These are phyloP conservation scores for Ectemnius lituratus DNA, from an alignment of 2,888 invertebrate genomes.

Conservation along the genomic window DNA sequence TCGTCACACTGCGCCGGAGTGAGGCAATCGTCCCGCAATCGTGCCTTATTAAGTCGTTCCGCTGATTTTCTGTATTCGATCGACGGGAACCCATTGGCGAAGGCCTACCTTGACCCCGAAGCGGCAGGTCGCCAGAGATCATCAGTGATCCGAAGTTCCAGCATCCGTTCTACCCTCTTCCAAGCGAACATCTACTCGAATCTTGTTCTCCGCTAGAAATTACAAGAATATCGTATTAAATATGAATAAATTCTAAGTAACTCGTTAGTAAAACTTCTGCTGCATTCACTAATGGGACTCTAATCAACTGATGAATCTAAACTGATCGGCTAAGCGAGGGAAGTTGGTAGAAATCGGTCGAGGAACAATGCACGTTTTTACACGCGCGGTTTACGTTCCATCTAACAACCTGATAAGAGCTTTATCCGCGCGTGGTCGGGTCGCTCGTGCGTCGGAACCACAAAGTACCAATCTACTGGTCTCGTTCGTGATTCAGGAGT, in stretches of 20 bases:
- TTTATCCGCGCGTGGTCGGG: too few relatives aligned
- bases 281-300: too few relatives aligned
- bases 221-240: too few relatives aligned
- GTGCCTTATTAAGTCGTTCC: constrained; percentile 77
- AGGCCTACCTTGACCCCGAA: constrained; percentile 72
- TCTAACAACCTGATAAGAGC: too few relatives aligned
- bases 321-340: too few relatives aligned
- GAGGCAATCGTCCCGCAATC: constrained; percentile 75
- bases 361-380: not conserved
- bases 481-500: too few relatives aligned
- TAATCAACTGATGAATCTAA: too few relatives aligned
- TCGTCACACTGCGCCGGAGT: constrained; percentile 70
- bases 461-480: too few relatives aligned
- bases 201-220: not conserved
- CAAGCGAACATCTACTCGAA: too few relatives aligned
- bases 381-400: too few relatives aligned
- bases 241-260: not conserved
- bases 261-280: too few relatives aligned
- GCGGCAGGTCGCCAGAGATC: constrained; percentile 54
- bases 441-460: too few relatives aligned
- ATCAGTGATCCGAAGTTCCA: constrained; percentile 51
- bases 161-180: not conserved
- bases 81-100: constrained; percentile 64
- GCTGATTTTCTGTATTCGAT: constrained; percentile 73
- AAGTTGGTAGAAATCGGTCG: not conserved